Base-by-base conservation (phyloP, 2,113 vertebrate species). In the Prunella fulvescens region DNA sequence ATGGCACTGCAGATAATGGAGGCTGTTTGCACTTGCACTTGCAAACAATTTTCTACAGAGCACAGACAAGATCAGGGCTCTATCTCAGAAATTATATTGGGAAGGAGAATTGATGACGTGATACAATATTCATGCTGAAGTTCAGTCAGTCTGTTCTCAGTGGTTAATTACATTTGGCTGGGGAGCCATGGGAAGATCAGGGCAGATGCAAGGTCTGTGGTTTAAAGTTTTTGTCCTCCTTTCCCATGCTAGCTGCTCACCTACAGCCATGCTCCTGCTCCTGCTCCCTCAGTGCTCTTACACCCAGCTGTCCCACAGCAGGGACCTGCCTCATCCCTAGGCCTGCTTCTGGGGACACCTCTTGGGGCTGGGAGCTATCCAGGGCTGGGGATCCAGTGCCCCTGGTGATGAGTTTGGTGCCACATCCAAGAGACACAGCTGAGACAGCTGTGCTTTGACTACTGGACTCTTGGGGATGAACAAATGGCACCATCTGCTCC, bases 281-380 rank as follows among this genome's bases (percentile, higher is more conserved):
- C 23, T 31, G 60, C 40, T 65, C 45, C 26, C 33, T 83, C 0
- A 0, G 23, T 47, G 35, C n/a, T 48, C 45, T 33, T 1, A 0
- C 8, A 39, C 14, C 22, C 50, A 44, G 25, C 6, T 69, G 9
- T 44, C 16, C 25, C 0, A 0, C 23, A 42, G 35, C 2, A 4
- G 25, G 45, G 12, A 69, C 33, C 23, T 77, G 42, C 18, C 25
- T 48, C 14, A 42, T 53, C 5, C 25, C 19, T 11, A 77, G 11
- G 10, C 26, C 24, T 12, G 3, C 33, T 81, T 25, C 37, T 40
- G 44, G 33, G 11, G 22, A 14, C 31, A 48, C 6, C 8, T 67
- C 5, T 2, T 29, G 23, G 14, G 23, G 23, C 51, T 74, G 42
- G 25, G 33, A 53, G 19, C 47, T 74, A 39, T 28, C 17, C 22